A percentile compares a stretch with the other conserved stretches of the same genome.
Conservation (phyloP, 37 sponge, comb jelly and placozoan genomes). For the Tethya wilhelma region DNA sequence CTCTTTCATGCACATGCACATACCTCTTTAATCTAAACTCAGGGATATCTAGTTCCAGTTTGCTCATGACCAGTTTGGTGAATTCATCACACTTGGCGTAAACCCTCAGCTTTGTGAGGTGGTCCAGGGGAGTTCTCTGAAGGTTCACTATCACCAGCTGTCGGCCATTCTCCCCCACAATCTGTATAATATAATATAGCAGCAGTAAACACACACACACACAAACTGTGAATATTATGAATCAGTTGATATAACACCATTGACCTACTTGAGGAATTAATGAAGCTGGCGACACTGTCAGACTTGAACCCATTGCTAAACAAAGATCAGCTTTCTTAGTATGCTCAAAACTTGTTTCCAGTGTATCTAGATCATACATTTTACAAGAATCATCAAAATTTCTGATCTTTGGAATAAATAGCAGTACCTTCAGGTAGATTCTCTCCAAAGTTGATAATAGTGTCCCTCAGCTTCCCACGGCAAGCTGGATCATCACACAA, state of each 20-base stretch:
- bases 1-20: background rate
- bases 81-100: conserved; percentile 78
- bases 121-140: conserved; percentile 70
- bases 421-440: conserved; percentile 70
- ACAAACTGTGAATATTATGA: background rate
- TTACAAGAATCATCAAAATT: background rate
- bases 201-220: background rate
- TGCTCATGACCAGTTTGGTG: conserved; percentile 49
- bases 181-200: background rate
- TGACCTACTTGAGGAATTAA: conserved; percentile 60
- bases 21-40: conserved; percentile 61
- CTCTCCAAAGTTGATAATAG: conserved; percentile 87
- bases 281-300: conserved; percentile 83
- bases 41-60: conserved; percentile 63
- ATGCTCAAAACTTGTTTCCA: conserved; percentile 66
- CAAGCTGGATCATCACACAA: conserved; percentile 69
- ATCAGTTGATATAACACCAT: background rate
- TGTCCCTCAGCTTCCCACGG: conserved; percentile 52
- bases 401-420: background rate
- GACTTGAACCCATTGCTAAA: conserved; percentile 78
- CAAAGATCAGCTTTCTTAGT: conserved; percentile 69
- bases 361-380: conserved; percentile 32
- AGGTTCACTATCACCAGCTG: conserved; percentile 79
- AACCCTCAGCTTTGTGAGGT: conserved; percentile 55
- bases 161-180: conserved; percentile 4